These are phyloP conservation scores for Ophiothrix spiculata DNA, from an alignment of 35 echinoderm and acorn worm genomes.

Conservation along the genomic window DNA sequence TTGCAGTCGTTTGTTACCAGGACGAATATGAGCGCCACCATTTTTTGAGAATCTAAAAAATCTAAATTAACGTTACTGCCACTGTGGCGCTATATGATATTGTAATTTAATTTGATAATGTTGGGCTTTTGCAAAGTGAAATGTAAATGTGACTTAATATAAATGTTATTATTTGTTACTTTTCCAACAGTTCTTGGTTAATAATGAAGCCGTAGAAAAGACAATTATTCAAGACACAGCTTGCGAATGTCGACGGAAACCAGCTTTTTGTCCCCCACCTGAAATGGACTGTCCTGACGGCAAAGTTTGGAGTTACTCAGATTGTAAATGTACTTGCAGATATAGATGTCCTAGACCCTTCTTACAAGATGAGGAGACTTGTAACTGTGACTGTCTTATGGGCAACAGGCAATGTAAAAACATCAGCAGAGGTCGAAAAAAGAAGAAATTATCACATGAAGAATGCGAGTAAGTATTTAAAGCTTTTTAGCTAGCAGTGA, in stretches of 20 bases:
- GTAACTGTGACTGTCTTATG: conserved; percentile 75
- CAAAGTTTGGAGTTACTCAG: conserved; percentile 57
- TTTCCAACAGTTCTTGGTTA: conserved; percentile 49
- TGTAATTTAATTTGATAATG: no score
- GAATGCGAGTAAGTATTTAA: conserved; percentile 66
- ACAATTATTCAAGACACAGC: conserved; percentile 45
- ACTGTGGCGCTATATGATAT: no score
- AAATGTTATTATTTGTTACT: no score
- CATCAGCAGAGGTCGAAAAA: conserved; percentile 58
- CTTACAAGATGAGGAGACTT: conserved; percentile 65
- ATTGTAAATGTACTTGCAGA: conserved; percentile 63
- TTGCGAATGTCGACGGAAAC: conserved; percentile 70
- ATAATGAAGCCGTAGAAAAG: neutral
- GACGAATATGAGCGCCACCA: no score
- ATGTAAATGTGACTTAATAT: no score
- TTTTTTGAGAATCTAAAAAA: no score
- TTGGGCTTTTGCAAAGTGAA: no score
- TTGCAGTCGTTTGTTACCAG: no score
- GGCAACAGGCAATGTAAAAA: conserved; percentile 67
- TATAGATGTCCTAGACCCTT: conserved; percentile 71
- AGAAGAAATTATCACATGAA: conserved; percentile 12
- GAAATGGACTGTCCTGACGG: conserved; percentile 47
- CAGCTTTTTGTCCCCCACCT: conserved; percentile 53
- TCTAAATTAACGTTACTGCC: no score
- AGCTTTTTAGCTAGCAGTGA: neutral